phyloP scores from a whole-genome alignment of 2,113 vertebrate genomes.

The Morone saxatilis region DNA sequence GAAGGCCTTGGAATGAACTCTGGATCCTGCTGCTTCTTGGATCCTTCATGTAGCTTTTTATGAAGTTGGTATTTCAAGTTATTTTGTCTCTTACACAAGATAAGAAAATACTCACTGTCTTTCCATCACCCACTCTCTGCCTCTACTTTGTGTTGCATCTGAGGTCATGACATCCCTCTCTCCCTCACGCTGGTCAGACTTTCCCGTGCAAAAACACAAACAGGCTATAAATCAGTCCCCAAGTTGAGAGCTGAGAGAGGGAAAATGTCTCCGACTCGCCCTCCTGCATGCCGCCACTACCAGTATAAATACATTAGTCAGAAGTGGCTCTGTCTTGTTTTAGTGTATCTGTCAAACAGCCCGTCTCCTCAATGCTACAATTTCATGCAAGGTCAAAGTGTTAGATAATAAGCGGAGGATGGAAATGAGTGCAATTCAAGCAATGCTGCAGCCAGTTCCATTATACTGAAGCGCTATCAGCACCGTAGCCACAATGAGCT shows the following conservation, averaged over 20 bases:
- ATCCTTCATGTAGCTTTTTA: constrained; percentile 34
- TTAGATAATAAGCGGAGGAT: constrained; percentile 6
- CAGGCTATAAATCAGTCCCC: constrained; percentile 61
- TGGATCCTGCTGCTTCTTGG: constrained; percentile 1
- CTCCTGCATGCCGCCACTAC: constrained; percentile 15
- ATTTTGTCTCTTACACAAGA: background rate
- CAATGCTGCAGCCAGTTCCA: background rate
- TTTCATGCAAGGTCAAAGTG: constrained; percentile 30
- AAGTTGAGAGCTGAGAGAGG: constrained; percentile 27
- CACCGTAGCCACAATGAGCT: constrained; percentile 9
- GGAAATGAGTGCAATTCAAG: constrained; percentile 21
- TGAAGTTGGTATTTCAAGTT: constrained; percentile 33
- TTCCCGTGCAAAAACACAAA: constrained; percentile 52
- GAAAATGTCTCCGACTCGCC: constrained; percentile 27
- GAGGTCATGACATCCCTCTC: constrained; percentile 17
- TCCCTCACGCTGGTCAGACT: constrained; percentile 11
- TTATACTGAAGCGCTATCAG: constrained; percentile 23
- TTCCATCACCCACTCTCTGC: background rate
- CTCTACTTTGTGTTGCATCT: background rate
- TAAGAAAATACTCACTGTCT: background rate
- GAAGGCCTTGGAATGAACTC: constrained; percentile 16
- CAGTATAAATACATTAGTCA: constrained; percentile 52
- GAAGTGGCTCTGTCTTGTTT: constrained; percentile 32
- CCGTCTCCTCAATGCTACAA: constrained; percentile 1
- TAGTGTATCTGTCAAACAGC: constrained; percentile 6